Evolutionary conservation across 2,797 vertebrate species (phyloP), one percentile per base, ranked within the genome.

Genomic region (Bufotes viridis): DNA sequence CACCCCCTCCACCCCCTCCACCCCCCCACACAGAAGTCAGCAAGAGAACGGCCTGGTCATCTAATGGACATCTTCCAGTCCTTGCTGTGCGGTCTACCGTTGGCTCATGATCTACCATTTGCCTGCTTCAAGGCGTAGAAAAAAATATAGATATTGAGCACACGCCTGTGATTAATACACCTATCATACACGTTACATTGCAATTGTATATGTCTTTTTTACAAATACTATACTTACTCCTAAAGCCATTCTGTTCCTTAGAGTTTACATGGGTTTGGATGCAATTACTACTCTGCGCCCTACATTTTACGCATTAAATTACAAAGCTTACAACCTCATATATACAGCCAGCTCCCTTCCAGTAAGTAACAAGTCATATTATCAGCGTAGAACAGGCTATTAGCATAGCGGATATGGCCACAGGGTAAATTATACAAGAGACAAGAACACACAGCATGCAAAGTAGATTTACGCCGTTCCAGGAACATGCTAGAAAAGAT

Each of bases 371-470:
- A 53, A 24, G 83, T 67, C 49, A 26, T 78, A 85, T 85, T 53
- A 78, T 24, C 84, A 85, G 42, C 12, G 65, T 17, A 53, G 58
- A 65, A 74, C 58, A 65, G 84, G 60, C 42, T 51, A 85, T 85
- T 85, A 85, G 72, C 84, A 85, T 78, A 78, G 84, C 65, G 74
- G 75, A 78, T 51, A 85, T 78, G 72, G 29, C 84, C 84, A 55
- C 60, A 51, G 74, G 84, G 84, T 55, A 65, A 78, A 78, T 78
- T 18, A 85, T 78, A 85, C 60, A 78, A 76, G 72, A 53, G 72
- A 85, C 72, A 26, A n/a, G 74, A 85, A 61, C 57, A 63, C 7
- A 12, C 51, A 61, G 70, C 70, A 76, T 75, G 83, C 34, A 75
- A 61, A 51, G 57, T 72, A 60, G 70, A 42, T 61, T n/a, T n/a